Conservation (phyloP, 1,140 invertebrate genomes). For the Drosophila triauraria region DNA sequence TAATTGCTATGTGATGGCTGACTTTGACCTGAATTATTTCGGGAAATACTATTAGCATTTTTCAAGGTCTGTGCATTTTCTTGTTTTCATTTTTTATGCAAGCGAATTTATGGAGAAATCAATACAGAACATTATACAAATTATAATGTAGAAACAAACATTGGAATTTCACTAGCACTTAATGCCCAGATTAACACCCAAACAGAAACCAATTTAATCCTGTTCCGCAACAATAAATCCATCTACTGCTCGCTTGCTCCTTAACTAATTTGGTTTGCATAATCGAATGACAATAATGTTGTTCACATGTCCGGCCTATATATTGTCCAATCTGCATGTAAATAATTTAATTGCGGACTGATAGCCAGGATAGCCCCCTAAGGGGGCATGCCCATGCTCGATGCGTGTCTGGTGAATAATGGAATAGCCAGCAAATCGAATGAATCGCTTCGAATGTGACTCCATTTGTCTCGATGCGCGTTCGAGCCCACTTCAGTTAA, state of each 20-base stretch:
- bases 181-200: background rate
- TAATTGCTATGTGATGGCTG: too few species aligned
- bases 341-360: conserved; percentile 32
- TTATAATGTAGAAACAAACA: background rate
- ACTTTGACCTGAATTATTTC: too few species aligned
- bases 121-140: too few species aligned
- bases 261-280: conserved; percentile 21
- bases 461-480: conserved; percentile 6
- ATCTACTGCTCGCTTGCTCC: background rate
- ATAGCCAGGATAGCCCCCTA: conserved; percentile 1
- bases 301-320: background rate
- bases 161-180: background rate
- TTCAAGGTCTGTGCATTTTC: too few species aligned
- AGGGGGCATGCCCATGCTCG: background rate
- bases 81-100: too few species aligned
- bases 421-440: conserved; percentile 16
- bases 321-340: conserved; percentile 7
- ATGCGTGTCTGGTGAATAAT: conserved; percentile 30
- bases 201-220: background rate
- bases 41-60: too few species aligned
- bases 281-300: background rate
- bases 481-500: conserved; percentile 25
- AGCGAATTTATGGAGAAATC: too few species aligned
- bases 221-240: background rate
- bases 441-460: conserved; percentile 5